Conservation (phyloP, 2,888 invertebrate genomes). For the Orthosia cruda region DNA sequence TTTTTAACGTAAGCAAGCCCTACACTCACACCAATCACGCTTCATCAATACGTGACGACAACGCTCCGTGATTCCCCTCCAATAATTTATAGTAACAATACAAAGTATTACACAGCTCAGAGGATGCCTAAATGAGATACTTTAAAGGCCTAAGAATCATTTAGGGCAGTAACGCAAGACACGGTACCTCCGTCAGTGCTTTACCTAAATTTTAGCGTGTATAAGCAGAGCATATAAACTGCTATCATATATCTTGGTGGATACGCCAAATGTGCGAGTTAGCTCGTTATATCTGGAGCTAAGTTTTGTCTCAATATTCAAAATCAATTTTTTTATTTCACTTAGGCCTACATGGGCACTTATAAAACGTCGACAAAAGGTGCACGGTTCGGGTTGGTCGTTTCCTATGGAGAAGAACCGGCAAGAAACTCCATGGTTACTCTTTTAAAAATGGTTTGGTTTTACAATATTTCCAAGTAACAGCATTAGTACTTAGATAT, state of each 20-base stretch:
- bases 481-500: no score
- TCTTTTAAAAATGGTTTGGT: no score
- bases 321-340: no score
- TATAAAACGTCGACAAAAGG: no score
- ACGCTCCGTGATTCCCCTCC: constrained; percentile 9
- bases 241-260: constrained; percentile 48
- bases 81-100: constrained; percentile 41
- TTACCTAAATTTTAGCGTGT: constrained; percentile 48
- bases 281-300: constrained; percentile 29
- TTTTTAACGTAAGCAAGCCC: background rate
- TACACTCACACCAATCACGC: background rate
- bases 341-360: no score
- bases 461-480: no score
- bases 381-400: no score
- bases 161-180: constrained; percentile 33
- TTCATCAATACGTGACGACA: constrained; percentile 12
- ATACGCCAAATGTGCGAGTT: constrained; percentile 38
- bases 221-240: constrained; percentile 47
- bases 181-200: constrained; percentile 19
- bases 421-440: no score
- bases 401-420: no score
- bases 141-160: constrained; percentile 28
- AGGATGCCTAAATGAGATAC: constrained; percentile 44
- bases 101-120: constrained; percentile 37
- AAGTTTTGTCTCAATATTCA: constrained; percentile 38